phyloP scores from a whole-genome alignment of 2,888 invertebrate species.

The Agriopis leucophaearia region DNA sequence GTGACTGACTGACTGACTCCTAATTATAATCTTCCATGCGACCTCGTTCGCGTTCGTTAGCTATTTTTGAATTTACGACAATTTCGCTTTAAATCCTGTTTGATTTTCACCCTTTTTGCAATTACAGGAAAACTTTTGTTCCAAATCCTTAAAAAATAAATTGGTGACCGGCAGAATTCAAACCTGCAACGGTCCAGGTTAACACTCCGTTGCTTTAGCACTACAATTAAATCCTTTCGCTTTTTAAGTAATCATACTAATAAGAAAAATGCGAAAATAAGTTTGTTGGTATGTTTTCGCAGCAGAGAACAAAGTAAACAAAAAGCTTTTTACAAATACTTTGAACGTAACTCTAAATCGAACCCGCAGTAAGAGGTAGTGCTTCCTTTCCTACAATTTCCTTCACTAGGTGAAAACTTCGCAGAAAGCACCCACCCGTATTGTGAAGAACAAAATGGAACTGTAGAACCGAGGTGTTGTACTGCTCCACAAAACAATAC shows the following conservation, averaged over 20 bases:
- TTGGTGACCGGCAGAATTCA: no score
- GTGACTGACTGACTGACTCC: constrained; percentile 29
- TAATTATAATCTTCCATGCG: constrained; percentile 47
- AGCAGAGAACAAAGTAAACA: not conserved
- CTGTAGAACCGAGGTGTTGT: constrained; percentile 51
- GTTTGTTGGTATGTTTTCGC: no score
- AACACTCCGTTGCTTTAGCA: no score
- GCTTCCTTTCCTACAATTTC: constrained; percentile 3
- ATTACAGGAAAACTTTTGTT: no score
- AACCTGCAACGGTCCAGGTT: no score
- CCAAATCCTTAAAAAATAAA: no score
- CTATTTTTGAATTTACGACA: constrained; percentile 28
- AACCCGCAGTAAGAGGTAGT: constrained; percentile 3
- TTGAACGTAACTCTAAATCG: not conserved
- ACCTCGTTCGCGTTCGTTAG: constrained; percentile 47
- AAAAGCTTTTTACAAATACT: not conserved
- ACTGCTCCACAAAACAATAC: constrained; percentile 50
- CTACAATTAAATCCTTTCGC: no score
- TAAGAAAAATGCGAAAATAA: no score
- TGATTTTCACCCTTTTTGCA: not conserved
- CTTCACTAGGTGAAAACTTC: constrained; percentile 20
- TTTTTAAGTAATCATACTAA: no score
- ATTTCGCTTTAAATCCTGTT: constrained; percentile 22
- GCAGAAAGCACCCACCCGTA: constrained; percentile 17
- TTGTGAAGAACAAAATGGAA: constrained; percentile 44